phyloP scores from a whole-genome alignment of 2,113 vertebrate species.

The Gasterosteus nipponicus region DNA sequence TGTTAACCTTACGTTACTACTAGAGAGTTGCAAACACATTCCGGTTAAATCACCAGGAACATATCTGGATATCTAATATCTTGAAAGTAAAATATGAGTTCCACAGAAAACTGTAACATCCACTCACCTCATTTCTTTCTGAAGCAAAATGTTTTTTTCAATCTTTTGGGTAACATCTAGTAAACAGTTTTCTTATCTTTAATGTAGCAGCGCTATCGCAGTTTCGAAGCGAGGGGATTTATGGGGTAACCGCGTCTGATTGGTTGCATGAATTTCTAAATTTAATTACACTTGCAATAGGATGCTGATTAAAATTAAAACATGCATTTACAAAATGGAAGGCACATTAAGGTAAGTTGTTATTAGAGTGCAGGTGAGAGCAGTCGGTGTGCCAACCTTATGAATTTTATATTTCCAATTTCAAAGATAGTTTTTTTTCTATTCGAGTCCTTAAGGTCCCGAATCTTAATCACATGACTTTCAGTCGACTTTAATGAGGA shows the following conservation, averaged over 20 bases:
- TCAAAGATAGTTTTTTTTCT: background rate
- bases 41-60: no score
- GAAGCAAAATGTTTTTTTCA: background rate
- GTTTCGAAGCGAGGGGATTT: no score
- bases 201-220: no score
- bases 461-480: background rate
- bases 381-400: background rate
- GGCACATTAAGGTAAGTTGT: background rate
- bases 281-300: no score
- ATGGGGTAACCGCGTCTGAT: no score
- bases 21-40: background rate
- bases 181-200: no score
- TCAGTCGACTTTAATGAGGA: background rate
- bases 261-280: no score
- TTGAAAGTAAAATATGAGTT: background rate
- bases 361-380: background rate
- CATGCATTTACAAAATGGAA: background rate
- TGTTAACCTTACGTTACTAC: background rate
- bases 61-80: no score
- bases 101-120: background rate
- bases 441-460: slow-evolving; percentile 7
- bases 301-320: no score
- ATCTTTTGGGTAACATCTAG: no score
- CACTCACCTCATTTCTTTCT: background rate
- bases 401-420: background rate